Base-by-base conservation (phyloP, 2,113 vertebrate species). In the Embiotoca jacksoni region DNA sequence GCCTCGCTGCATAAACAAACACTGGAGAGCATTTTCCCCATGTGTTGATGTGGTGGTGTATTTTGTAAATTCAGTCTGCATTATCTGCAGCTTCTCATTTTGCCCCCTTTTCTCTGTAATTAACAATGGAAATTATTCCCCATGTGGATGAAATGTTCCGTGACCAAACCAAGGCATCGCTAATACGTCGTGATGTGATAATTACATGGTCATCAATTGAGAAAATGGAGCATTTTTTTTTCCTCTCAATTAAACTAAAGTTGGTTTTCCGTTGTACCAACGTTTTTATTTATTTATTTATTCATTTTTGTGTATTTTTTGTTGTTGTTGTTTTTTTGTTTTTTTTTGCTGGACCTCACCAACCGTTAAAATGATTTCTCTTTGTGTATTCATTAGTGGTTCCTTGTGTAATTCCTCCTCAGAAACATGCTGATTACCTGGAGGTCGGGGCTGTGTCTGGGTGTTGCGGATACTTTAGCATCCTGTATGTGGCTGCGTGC, bases 161-260 rank as follows among this genome's bases (percentile, higher is more conserved):
- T 83, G 86, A 89, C 82, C 78, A 57, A 82, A 82, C 33, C 11
- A 7, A 80, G 88, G 68, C 84, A 47, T 69, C 2, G 41, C 75
- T 86, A 89, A 88, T 73, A 69, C 58, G 16, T 71, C n/a, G 67
- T 78, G 77, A 84, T 79, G 46, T 53, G 54, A 81, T 90, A 78
- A 92, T 92, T 84, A 89, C 81, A 81, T 73, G 84, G 82, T 68
- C 78, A 77, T 87, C 86, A 87, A 72, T 77, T 75, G 84, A 57
- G 72, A 86, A 83, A 90, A 86, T 82, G 57, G 76, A 65, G 75
- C 84, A 68, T 75, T 88, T 88, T 88, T 88, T 86, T 88, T 23
- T 86, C 77, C 82, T 91, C 80, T 91, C 73, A 87, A 81, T 91
- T 84, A 84, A 54, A 63, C 69, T 68, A 83, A 89, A 84, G 70